Evolutionary conservation across 2,113 vertebrate species (phyloP).

Genomic region (Odontophorus gujanensis): DNA sequence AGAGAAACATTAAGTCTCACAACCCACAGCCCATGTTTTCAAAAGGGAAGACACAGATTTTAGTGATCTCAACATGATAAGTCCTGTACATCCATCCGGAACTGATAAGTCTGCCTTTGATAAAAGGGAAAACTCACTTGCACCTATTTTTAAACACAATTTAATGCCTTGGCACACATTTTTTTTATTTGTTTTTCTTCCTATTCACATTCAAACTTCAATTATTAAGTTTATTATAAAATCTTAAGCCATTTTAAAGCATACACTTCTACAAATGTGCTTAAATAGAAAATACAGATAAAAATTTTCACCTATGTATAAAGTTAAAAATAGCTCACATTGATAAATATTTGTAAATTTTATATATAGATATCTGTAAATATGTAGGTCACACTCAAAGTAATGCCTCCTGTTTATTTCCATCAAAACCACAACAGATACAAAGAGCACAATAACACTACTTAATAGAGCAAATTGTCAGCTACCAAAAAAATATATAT

Average conservation of each 20-base stretch:
- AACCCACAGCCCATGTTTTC: background rate
- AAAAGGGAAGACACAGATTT: background rate
- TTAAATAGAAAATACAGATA: background rate
- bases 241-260: background rate
- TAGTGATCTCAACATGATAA: background rate
- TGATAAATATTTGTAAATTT: background rate
- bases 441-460: too few relatives aligned
- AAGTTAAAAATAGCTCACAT: background rate
- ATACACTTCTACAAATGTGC: background rate
- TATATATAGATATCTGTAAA: background rate
- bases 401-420: too few relatives aligned
- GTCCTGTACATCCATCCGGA: background rate
- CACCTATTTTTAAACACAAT: background rate
- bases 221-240: fast-evolving
- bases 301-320: background rate
- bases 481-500: too few relatives aligned
- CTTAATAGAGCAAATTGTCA: too few relatives aligned
- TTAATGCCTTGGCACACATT: too few relatives aligned
- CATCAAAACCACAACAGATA: too few relatives aligned
- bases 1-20: background rate
- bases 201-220: background rate
- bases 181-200: background rate
- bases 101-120: background rate
- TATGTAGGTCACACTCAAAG: too few relatives aligned
- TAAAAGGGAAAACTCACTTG: background rate